Base-by-base conservation (phyloP, 2,113 vertebrate genomes). In the Limnothrissa miodon region DNA sequence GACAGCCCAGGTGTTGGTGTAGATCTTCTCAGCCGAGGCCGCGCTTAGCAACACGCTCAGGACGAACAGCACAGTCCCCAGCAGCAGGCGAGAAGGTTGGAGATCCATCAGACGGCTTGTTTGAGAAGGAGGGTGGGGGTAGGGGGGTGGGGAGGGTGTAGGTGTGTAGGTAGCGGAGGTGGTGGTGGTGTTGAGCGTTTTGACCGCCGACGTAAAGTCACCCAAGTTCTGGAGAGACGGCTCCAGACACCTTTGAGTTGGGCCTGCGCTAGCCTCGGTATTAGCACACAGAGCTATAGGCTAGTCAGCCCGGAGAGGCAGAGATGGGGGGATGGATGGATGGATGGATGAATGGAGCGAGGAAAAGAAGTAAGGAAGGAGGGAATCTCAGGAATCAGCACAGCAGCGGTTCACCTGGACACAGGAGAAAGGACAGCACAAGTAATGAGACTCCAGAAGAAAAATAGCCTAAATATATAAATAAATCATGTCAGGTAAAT, bases 1-100 rank as follows among this genome's bases (percentile, higher is more conserved):
- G 89, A 99, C 97, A 0, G 98, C 98, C 98, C 98, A 99, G 15
- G 97, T 96, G 91, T 99, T 99, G 89, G 96, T 99, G 93, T 96
- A 99, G 87, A 99, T 86, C 45, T 87, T 93, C 89, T 96, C 93
- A 86, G 91, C 92, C 0, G 89, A 80, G 82, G 92, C 91, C 25
- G 94, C 92, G 80, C 59, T 89, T 62, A 89, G 90, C 87, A 94
- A 94, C 85, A 93, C 93, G 84, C 93, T 56, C 83, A 97, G 86
- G 87, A 94, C 85, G 86, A 94, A 90, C 89, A 94, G 88, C 89
- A 96, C 90, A 82, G 95, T 92, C 91, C 95, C 96, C 45, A 95
- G 93, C n/a, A 91, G 82, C 83, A 93, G 82, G 87, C 89, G 87
- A 81, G 89, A 83, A 86, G 91, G 90, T 83, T 89, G 59, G 84